A percentile compares a stretch with the other conserved stretches of the same genome.
These are phyloP conservation scores for Plodia interpunctella DNA, from an alignment of 1,140 invertebrate species.

Conservation along the genomic window DNA sequence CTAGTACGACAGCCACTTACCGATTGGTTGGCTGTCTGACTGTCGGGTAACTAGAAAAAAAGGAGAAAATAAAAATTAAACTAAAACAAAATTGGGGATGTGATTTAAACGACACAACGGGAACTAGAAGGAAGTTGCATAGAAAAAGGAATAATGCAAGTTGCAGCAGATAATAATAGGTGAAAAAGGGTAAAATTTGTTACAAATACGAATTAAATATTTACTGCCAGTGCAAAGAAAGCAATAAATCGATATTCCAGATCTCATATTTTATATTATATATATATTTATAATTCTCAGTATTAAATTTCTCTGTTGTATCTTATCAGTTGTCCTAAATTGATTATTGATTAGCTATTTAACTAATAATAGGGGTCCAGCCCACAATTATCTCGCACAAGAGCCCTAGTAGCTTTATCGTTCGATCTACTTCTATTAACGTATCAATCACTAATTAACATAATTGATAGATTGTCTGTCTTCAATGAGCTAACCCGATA, in stretches of 20 bases:
- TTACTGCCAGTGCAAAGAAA: too few species aligned
- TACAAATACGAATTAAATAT: too few species aligned
- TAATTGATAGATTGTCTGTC: conserved; percentile 1
- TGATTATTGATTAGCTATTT: background rate
- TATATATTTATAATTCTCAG: background rate
- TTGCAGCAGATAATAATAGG: too few species aligned
- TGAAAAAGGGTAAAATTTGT: too few species aligned
- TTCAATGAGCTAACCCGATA: background rate
- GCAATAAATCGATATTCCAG: too few species aligned
- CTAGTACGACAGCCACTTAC: conserved; percentile 2
- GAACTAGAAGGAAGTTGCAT: background rate
- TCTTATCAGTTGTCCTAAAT: background rate
- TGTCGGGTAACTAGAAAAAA: conserved; percentile 5
- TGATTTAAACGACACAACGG: background rate
- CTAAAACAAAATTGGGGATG: background rate
- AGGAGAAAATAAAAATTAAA: background rate
- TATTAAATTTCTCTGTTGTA: background rate
- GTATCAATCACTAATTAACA: conserved; percentile 4
- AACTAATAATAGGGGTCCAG: conserved; percentile 1
- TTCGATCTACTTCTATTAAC: background rate
- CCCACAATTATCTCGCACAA: background rate
- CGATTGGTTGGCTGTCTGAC: conserved; percentile 1
- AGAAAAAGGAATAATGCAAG: background rate
- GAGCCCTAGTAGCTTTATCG: background rate
- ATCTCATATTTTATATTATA: background rate